Percentiles rank a stretch among this genome's conserved stretches.
Conservation (phyloP, 2,797 vertebrate species). For the Cirrhinus mrigala region DNA sequence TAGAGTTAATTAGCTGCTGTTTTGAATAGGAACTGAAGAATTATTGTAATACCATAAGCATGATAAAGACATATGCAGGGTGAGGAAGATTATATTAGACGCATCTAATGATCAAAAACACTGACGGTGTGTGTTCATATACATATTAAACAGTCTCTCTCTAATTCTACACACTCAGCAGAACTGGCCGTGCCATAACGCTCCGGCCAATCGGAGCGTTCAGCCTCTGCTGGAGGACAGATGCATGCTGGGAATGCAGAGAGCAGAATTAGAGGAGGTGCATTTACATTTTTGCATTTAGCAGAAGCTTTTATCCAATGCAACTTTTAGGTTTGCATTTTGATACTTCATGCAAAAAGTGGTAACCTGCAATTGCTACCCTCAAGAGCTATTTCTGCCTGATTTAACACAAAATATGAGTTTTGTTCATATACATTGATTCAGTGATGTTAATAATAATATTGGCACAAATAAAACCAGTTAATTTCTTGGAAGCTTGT, state of each 20-base stretch:
- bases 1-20: not conserved
- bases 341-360: not conserved
- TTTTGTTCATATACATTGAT: not conserved
- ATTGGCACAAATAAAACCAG: not conserved
- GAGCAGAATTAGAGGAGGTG: constrained; percentile 32
- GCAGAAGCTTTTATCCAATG: not conserved
- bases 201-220: constrained; percentile 22
- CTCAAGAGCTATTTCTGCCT: not conserved
- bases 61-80: not conserved
- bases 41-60: constrained; percentile 28
- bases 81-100: constrained; percentile 14
- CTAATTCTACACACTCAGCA: not conserved
- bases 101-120: not conserved
- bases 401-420: not conserved
- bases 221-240: not conserved
- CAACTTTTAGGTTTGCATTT: not conserved
- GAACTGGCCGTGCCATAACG: not conserved
- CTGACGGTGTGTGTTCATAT: not conserved
- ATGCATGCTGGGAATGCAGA: constrained; percentile 53
- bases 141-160: not conserved
- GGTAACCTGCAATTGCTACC: no score
- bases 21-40: not conserved
- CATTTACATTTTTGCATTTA: not conserved
- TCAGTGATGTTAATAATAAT: not conserved
- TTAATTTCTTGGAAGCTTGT: not conserved